Evolutionary conservation across 1,140 invertebrate genomes (phyloP), one percentile per base, ranked within the genome.

Genomic region (Drosophila sp.): DNA sequence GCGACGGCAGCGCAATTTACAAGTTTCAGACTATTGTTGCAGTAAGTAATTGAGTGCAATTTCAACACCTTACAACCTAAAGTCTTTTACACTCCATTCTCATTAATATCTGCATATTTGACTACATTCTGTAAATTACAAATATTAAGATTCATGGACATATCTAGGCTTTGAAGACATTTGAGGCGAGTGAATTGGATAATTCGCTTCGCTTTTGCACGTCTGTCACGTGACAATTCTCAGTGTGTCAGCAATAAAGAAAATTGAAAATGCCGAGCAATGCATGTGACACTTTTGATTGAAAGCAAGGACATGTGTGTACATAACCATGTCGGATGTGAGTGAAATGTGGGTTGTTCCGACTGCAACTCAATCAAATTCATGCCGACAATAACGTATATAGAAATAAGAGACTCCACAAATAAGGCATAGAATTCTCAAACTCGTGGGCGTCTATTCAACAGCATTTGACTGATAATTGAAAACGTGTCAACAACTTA

Each of bases 271-370:
- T 71, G 78, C 70, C 70, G 64, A 71, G 74, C 59, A 80, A 69
- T 86, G 81, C 80, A 76, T 87, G 74, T 84, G 78, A 87, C 82
- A 84, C 62, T 75, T 84, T 84, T 84, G 81, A 84, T 84, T 84
- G 81, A 84, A 84, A 46, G 70, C 70, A 43, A 59, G 25, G n/a
- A 57, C 27, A 36, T 48, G 29, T 48, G 29, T 36, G 9, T 40
- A 21, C 34, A 62, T 14, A 34, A 29, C 48, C 13, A 34, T 40
- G n/a, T n/a, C n/a, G n/a, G n/a, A 40, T 48, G 16, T 16, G 29
- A 16, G 41, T 51, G 46, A 38, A 13, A 38, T 4, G 21, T 21
- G 21, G 4, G 4, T 21, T 21, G 21, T 21, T 21, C 21, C 4
- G 21, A 21, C 21, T 74, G 65, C 71, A 78, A 56, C 59, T 66